These are phyloP conservation scores for Gephyroberyx darwinii DNA, from an alignment of 2,797 vertebrate species.

Conservation along the genomic window DNA sequence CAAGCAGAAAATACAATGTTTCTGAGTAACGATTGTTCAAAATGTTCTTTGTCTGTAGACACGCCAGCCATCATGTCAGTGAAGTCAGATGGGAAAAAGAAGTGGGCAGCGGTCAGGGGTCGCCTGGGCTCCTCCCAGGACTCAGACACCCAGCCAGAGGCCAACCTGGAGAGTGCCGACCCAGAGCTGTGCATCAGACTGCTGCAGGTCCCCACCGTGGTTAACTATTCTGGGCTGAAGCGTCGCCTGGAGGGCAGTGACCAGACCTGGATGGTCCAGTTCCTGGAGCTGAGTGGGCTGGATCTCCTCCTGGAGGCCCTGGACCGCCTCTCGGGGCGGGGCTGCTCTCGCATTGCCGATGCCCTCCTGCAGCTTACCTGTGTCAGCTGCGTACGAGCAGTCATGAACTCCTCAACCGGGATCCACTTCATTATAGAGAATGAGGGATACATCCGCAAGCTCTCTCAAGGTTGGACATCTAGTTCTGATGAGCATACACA, in stretches of 20 bases:
- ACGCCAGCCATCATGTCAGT: conserved; percentile 83
- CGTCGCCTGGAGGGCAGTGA: conserved; percentile 93
- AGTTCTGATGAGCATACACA: background rate
- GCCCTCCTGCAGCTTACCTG: conserved; percentile 97
- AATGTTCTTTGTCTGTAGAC: conserved; percentile 36
- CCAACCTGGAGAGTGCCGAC: conserved; percentile 95
- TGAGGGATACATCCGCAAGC: conserved; percentile 94
- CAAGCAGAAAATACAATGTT: background rate
- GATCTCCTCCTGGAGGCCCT: conserved; percentile 96
- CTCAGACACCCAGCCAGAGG: conserved; percentile 87
- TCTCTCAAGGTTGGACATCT: conserved; percentile 88
- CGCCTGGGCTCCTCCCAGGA: conserved; percentile 91
- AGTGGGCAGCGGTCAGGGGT: conserved; percentile 91
- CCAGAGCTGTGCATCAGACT: conserved; percentile 95
- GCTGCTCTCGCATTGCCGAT: conserved; percentile 91
- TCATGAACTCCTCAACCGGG: conserved; percentile 94
- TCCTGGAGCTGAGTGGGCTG: conserved; percentile 93
- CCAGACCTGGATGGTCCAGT: conserved; percentile 95
- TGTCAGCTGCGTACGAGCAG: conserved; percentile 91
- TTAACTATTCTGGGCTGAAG: conserved; percentile 96
- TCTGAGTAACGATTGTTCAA: background rate
- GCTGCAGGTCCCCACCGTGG: conserved; percentile 93
- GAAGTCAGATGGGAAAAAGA: conserved; percentile 88
- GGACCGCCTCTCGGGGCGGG: conserved; percentile 92
- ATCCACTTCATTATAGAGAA: conserved; percentile 96